Evolutionary conservation across 2,113 vertebrate species (phyloP).

Genomic region (Dasyprocta punctata): DNA sequence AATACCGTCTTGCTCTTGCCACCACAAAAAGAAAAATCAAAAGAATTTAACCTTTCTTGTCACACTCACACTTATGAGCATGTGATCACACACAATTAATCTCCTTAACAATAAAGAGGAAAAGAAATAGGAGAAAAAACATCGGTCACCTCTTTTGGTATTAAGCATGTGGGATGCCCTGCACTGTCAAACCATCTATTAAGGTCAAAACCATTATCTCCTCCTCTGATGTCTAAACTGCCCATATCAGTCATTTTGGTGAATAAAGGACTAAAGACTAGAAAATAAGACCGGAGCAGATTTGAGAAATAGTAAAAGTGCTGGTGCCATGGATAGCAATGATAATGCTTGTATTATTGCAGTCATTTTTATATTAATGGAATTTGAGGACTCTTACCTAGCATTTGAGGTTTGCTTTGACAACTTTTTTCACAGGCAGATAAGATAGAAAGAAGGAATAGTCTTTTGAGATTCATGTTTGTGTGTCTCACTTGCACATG

Average conservation of each 20-base stretch:
- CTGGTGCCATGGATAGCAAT: neutral
- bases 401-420: slow-evolving; percentile 24
- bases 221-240: slow-evolving; percentile 2
- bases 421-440: neutral
- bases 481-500: neutral
- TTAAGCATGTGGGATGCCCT: neutral
- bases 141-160: neutral
- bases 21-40: neutral
- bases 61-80: neutral
- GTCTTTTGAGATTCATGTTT: neutral
- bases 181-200: neutral
- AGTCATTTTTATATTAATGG: slow-evolving; percentile 57
- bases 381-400: slow-evolving; percentile 47
- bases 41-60: slow-evolving; percentile 57
- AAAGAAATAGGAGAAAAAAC: neutral
- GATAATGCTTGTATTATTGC: neutral
- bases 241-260: neutral
- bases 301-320: slow-evolving; percentile 26
- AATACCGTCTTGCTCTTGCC: neutral
- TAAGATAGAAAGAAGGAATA: neutral
- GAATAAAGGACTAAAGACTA: slow-evolving; percentile 52
- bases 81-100: slow-evolving; percentile 38
- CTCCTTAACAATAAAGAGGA: slow-evolving; percentile 7
- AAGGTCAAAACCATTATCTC: slow-evolving; percentile 58
- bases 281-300: slow-evolving; percentile 50